These are phyloP conservation scores for Lagocephalus sceleratus DNA, from an alignment of 2,797 vertebrate genomes.

Conservation along the genomic window DNA sequence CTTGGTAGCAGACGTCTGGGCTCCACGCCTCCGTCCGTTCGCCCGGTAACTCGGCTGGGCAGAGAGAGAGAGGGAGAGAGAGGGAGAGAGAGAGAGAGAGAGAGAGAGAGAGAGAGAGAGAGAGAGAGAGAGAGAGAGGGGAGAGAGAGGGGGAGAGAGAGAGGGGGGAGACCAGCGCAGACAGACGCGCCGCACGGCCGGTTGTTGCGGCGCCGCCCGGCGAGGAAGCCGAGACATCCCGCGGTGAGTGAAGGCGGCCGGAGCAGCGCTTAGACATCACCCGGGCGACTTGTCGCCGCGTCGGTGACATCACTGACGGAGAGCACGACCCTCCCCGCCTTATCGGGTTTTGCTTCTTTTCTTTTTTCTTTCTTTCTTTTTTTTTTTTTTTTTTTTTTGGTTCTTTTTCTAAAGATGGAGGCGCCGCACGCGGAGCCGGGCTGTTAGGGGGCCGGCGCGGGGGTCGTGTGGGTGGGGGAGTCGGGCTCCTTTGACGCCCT, in stretches of 20 bases:
- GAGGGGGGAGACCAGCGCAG: too few relatives aligned
- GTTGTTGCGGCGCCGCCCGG: conserved; percentile 8
- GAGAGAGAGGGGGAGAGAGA: too few relatives aligned
- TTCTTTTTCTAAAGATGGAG: conserved; percentile 59
- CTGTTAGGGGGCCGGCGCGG: conserved; percentile 23
- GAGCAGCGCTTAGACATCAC: neutral
- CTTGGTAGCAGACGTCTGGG: conserved; percentile 34
- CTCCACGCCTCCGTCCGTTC: conserved; percentile 22
- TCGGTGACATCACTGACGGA: conserved; percentile 3
- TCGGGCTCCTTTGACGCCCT: conserved; percentile 14
- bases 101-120: too few relatives aligned
- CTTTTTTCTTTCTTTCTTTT: too few relatives aligned
- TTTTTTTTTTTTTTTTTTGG: too few relatives aligned
- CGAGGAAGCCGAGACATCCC: conserved; percentile 24
- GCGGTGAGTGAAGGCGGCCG: conserved; percentile 43
- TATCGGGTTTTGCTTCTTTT: too few relatives aligned
- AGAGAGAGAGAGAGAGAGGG: too few relatives aligned
- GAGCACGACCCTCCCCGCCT: conserved; percentile 19
- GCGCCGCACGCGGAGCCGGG: conserved; percentile 33
- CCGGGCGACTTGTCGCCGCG: neutral
- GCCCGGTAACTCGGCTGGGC: conserved; percentile 16
- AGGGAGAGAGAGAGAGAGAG: too few relatives aligned
- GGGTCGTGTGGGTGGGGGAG: conserved; percentile 20
- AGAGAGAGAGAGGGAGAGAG: neutral
- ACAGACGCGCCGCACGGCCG: conserved; percentile 3